Percentiles rank a stretch among this genome's conserved stretches.
Conservation (phyloP, 2,888 invertebrate species). For the Acrocera orbiculus region DNA sequence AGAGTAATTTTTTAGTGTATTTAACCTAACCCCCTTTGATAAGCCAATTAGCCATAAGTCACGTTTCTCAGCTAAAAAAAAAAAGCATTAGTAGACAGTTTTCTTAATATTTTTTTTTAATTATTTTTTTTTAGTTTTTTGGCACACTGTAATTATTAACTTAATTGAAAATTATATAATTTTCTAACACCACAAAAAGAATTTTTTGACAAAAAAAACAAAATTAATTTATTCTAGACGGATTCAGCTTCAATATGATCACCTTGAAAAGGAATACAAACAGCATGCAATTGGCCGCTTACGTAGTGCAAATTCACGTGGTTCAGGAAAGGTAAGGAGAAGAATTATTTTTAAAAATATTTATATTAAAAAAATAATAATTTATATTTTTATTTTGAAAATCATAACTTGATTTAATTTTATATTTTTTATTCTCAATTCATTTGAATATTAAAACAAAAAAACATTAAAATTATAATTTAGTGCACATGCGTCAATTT, state of each 20-base stretch:
- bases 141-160: no score
- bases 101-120: neutral
- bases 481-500: no score
- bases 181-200: neutral
- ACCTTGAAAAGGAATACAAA: slow-evolving; percentile 48
- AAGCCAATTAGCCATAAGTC: no score
- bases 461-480: no score
- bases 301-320: slow-evolving; percentile 40
- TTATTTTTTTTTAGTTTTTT: neutral
- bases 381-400: neutral
- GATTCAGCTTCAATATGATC: slow-evolving; percentile 50
- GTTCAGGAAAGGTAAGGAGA: slow-evolving; percentile 40
- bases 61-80: neutral
- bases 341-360: neutral
- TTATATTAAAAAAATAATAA: no score
- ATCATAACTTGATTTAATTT: no score
- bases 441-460: no score
- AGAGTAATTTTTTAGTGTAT: no score
- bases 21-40: no score
- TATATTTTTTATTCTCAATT: no score
- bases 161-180: neutral
- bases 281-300: slow-evolving; percentile 47
- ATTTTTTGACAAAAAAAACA: neutral
- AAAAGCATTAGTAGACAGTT: neutral
- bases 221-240: slow-evolving; percentile 36